Evolutionary conservation across 23 tunicate genomes (phyloP).

Genomic region (Styela clava): DNA sequence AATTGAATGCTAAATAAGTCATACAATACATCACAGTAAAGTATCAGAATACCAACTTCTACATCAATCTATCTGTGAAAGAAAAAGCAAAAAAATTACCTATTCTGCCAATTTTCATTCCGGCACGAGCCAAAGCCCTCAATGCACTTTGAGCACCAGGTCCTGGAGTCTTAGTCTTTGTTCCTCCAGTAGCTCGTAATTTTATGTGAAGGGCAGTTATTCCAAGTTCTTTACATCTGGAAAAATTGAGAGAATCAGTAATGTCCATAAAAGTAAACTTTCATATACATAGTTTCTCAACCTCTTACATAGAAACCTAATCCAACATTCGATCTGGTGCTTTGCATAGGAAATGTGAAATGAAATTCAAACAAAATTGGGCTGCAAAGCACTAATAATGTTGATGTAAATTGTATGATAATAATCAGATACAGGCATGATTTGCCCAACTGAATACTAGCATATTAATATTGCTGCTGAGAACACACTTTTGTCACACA

Average conservation of each 20-base stretch:
- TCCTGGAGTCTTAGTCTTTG: conserved; percentile 98
- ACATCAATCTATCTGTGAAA: too few species aligned
- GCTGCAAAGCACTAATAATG: too few species aligned
- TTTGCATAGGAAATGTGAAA: too few species aligned
- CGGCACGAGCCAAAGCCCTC: conserved; percentile 97
- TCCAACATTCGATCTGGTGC: too few species aligned
- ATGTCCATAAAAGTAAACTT: background rate
- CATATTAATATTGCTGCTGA: conserved; percentile 7
- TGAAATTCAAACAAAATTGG: too few species aligned
- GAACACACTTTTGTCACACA: conserved; percentile 2
- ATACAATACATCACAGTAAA: background rate
- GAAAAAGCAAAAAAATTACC: conserved; percentile 34
- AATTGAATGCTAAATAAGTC: background rate
- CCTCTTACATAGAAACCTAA: too few species aligned
- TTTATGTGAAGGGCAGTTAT: conserved; percentile 95
- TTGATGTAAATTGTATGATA: too few species aligned
- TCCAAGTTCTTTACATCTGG: conserved; percentile 95
- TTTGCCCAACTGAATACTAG: background rate
- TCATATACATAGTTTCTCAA: too few species aligned
- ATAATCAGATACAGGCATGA: background rate
- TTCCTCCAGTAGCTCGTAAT: conserved; percentile 98
- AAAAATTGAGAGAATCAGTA: conserved; percentile 4
- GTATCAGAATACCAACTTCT: background rate
- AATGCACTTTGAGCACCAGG: conserved; percentile 99
- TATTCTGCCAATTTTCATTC: conserved; percentile 98